Conservation (phyloP, 1,140 invertebrate genomes). For the Riptortus pedestris region DNA sequence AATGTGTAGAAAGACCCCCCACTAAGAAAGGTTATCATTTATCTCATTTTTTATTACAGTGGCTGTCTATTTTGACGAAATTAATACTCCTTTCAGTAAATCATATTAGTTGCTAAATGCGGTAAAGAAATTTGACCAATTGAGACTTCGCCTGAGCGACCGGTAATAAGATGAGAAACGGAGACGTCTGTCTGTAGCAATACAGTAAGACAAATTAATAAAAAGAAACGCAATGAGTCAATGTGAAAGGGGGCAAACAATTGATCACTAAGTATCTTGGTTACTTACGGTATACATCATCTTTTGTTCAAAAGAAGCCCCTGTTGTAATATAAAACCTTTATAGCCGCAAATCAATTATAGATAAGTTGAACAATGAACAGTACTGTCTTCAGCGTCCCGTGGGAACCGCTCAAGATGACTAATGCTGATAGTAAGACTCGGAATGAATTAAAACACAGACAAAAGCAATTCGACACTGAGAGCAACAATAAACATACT, state of each 20-base stretch:
- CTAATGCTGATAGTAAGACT: too few species aligned
- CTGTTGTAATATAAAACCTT: not conserved
- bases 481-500: not conserved
- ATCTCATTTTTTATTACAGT: too few species aligned
- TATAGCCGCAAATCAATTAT: not conserved
- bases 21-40: too few species aligned
- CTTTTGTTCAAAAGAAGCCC: not conserved
- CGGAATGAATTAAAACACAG: too few species aligned
- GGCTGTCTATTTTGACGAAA: too few species aligned
- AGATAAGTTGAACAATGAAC: not conserved
- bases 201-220: not conserved
- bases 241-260: too few species aligned
- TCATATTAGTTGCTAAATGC: too few species aligned
- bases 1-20: too few species aligned
- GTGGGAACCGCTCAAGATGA: not conserved
- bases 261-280: too few species aligned
- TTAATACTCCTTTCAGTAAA: too few species aligned
- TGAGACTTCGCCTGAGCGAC: not conserved
- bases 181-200: not conserved
- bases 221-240: not conserved
- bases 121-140: too few species aligned
- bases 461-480: too few species aligned
- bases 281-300: conserved; percentile 17
- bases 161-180: not conserved
- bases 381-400: not conserved